A percentile compares a stretch with the other conserved stretches of the same genome.
phyloP scores from a whole-genome alignment of 2,113 vertebrate genomes.

The Callipepla squamata region DNA sequence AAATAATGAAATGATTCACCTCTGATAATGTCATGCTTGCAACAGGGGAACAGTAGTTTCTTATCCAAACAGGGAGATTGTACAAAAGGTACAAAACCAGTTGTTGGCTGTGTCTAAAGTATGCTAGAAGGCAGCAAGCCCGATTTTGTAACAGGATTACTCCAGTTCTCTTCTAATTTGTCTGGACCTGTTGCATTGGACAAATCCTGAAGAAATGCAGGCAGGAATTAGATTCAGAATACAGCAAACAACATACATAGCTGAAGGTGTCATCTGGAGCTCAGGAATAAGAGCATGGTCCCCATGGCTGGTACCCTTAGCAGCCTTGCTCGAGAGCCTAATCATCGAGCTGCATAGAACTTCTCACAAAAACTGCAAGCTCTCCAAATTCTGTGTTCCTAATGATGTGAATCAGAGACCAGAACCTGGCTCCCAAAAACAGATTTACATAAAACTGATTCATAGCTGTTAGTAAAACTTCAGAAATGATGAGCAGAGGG shows the following conservation, averaged over 20 bases:
- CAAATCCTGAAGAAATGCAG: neutral
- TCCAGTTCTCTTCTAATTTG: neutral
- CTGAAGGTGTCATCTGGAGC: neutral
- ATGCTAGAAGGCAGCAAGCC: neutral
- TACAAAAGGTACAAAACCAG: neutral
- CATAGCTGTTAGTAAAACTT: neutral
- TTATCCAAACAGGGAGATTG: neutral
- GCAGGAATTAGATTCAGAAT: neutral
- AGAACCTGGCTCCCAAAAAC: neutral
- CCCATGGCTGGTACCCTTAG: neutral
- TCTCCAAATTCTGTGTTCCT: neutral
- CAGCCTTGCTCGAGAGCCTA: neutral
- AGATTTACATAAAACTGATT: neutral
- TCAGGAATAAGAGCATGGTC: neutral
- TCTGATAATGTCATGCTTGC: neutral
- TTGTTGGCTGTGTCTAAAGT: neutral
- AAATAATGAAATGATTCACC: neutral
- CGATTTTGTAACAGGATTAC: constrained; percentile 1
- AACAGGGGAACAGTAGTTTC: neutral
- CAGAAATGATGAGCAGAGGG: neutral
- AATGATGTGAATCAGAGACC: neutral
- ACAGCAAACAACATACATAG: neutral
- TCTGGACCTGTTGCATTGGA: neutral
- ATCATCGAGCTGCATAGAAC: neutral
- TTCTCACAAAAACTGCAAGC: neutral